Evolutionary conservation across 2,888 invertebrate genomes (phyloP).

Genomic region (Corbicula japonica): DNA sequence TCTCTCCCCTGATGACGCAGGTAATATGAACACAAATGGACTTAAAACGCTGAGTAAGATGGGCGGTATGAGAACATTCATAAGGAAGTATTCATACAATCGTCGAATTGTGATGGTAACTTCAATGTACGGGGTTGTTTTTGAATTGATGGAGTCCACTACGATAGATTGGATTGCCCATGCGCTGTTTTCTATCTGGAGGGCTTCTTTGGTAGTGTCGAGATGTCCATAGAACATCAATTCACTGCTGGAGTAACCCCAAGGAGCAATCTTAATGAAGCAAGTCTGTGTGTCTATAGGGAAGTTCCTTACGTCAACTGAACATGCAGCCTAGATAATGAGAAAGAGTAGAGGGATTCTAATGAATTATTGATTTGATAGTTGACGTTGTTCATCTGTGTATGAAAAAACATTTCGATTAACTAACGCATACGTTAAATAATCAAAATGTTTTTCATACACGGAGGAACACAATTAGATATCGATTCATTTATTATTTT

Average conservation of each 20-base stretch:
- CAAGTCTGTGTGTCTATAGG: constrained; percentile 37
- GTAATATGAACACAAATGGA: constrained; percentile 38
- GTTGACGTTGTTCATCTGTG: background rate
- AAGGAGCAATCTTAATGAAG: constrained; percentile 27
- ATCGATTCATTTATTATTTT: too few species aligned
- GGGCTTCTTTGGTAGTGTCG: background rate
- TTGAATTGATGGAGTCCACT: background rate
- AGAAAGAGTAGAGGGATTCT: background rate
- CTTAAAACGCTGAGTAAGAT: constrained; percentile 21
- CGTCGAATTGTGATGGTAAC: constrained; percentile 7
- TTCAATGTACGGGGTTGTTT: constrained; percentile 3
- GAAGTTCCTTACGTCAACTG: constrained; percentile 31
- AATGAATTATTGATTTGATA: background rate
- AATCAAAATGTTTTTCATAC: background rate
- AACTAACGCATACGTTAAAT: background rate
- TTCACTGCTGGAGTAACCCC: constrained; percentile 39
- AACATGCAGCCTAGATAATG: constrained; percentile 25
- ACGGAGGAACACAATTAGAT: background rate
- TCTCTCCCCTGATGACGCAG: constrained; percentile 36
- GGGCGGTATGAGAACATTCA: constrained; percentile 32
- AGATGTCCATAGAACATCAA: background rate
- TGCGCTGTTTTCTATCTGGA: constrained; percentile 3
- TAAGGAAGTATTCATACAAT: constrained; percentile 24
- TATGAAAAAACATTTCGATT: background rate
- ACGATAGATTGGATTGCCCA: background rate